Evolutionary conservation across 92 coral and sea anemone species (phyloP), one percentile per base, ranked within the genome.

Genomic region (Actinernus sp.): DNA sequence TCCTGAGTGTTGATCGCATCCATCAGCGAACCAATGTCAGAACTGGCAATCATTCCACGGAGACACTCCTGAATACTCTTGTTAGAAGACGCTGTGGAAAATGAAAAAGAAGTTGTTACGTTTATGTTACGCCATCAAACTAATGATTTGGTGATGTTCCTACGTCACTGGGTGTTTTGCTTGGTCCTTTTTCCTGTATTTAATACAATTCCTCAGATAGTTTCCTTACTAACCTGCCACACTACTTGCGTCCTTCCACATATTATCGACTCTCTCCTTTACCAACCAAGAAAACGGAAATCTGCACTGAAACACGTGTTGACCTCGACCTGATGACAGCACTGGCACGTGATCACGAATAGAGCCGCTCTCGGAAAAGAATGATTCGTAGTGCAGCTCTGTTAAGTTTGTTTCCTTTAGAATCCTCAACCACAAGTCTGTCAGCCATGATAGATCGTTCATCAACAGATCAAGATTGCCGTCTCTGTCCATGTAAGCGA

Each of bases 261-360:
- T 75, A 46, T 37, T 52, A 28, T 87, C 88, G 14, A 70, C 46
- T 12, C 64, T 58, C 41, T 87, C 93, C 48, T 83, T 87, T 20
- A 91, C 21, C 47, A 91, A 46, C 97, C 93, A 87, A 6, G 97
- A 0, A n/a, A n/a, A n/a, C n/a, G n/a, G n/a, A n/a, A n/a, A n/a
- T n/a, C n/a, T n/a, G n/a, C n/a, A n/a, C n/a, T 78, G 77, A 31
- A 92, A 92, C 34, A 44, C 18, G 52, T 73, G 91, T 16, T 61
- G 61, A 45, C 71, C 91, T 34, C 72, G 74, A 2, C 91, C 93
- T 6, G 93, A 78, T 14, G 85, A 82, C 49, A 52, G 55, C n/a
- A n/a, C n/a, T n/a, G n/a, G n/a, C n/a, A n/a, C n/a, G n/a, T n/a
- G n/a, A n/a, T n/a, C n/a, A n/a, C 38, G 40, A 19, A 71, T 63